Base-by-base conservation (phyloP, 2,113 vertebrate species). In the Psittacula cyanocephala region DNA sequence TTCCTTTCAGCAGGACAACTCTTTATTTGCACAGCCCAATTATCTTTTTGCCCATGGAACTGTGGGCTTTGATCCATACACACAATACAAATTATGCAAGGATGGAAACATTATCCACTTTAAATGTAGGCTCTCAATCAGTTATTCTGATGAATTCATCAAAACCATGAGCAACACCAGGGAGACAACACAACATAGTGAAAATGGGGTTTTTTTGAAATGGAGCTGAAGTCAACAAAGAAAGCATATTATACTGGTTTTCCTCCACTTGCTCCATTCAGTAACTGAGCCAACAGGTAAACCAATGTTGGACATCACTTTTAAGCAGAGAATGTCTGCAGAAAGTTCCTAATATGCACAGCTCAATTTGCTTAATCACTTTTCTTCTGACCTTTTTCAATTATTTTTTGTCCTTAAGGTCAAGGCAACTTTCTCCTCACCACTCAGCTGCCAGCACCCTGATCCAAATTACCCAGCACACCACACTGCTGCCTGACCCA, bases 261-360 rank as follows among this genome's bases (percentile, higher is more conserved):
- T 37, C 25, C 15, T 39, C 46, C 37, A 13, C 43, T 53, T 67
- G 24, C 33, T 37, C 41, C 17, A n/a, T n/a, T 62, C 17, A n/a
- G 41, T 35, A 72, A 63, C 50, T 35, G 18, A 60, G n/a, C 25
- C 76, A 70, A 33, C 5, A 49, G 28, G 14, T 35, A 60, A 82
- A 33, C 10, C 20, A 50, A 16, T 4, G 24, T 2, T 33, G 53
- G 72, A 49, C 37, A 57, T 20, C 41, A 23, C 41, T 8, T 55
- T n/a, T 11, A 44, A 50, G 52, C 37, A 46, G 47, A 67, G 77
- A 67, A 44, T 4, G 15, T 24, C 68, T 29, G 29, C 18, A 65
- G 18, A 17, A 53, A 53, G 68, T 4, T 84, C 39, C 39, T 0
- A 1, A 29, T 11, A 49, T 1, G 10, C 11, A 17, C 5, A 20